A percentile compares a stretch with the other conserved stretches of the same genome.
These are phyloP conservation scores for Heliopora coerulea DNA, from an alignment of 92 coral and sea anemone genomes.

Conservation along the genomic window DNA sequence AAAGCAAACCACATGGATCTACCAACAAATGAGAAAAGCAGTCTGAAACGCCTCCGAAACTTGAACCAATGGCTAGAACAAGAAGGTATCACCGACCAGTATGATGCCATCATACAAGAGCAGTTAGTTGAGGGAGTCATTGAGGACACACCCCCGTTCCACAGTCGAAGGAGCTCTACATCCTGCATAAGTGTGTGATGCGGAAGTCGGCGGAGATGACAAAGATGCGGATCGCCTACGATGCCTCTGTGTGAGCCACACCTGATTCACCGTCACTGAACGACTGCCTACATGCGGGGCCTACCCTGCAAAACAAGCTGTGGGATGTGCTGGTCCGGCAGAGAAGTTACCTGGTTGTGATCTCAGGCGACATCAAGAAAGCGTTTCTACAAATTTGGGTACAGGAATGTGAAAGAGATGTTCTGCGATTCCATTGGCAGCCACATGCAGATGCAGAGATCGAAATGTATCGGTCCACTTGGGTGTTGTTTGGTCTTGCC, in stretches of 20 bases:
- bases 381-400: no score
- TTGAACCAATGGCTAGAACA: no score
- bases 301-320: background rate
- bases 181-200: background rate
- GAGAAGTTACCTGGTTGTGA: background rate
- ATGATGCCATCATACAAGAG: slow-evolving; percentile 36
- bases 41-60: no score
- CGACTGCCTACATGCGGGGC: background rate
- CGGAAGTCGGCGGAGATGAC: background rate
- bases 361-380: background rate
- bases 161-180: background rate
- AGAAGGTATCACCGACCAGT: slow-evolving; percentile 32
- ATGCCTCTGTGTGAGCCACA: slow-evolving; percentile 10
- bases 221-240: background rate
- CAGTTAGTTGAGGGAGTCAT: slow-evolving; percentile 10
- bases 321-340: background rate
- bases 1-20: slow-evolving; percentile 43
- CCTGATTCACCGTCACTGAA: slow-evolving; percentile 9
- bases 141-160: slow-evolving; percentile 5
- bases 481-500: no score
- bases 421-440: no score
- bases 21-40: no score
- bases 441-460: no score
- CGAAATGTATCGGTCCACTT: no score
- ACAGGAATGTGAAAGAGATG: no score